phyloP scores from a whole-genome alignment of 1,140 invertebrate genomes.

The Caenorhabditis remanei region DNA sequence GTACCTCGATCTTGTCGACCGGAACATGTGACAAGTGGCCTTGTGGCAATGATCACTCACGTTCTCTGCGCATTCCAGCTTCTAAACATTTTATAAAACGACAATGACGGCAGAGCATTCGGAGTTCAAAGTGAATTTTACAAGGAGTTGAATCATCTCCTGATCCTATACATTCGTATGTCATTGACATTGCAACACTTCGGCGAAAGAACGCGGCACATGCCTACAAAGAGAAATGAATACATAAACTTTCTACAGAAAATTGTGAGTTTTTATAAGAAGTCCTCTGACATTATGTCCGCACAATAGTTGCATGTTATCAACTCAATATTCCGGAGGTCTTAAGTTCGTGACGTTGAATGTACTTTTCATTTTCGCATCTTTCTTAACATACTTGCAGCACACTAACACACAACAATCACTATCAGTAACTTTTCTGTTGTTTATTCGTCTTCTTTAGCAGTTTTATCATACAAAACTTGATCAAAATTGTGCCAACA shows the following conservation, averaged over 20 bases:
- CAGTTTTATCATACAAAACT: constrained; percentile 9
- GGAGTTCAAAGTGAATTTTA: constrained; percentile 63
- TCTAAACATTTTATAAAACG: constrained; percentile 64
- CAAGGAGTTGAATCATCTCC: constrained; percentile 48
- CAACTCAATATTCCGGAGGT: constrained; percentile 3
- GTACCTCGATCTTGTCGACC: constrained; percentile 1
- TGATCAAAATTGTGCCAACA: neutral
- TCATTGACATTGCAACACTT: constrained; percentile 66
- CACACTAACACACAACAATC: constrained; percentile 12
- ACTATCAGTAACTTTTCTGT: constrained; percentile 17
- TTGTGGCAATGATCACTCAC: constrained; percentile 54
- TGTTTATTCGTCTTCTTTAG: constrained; percentile 2
- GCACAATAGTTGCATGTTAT: too few species aligned
- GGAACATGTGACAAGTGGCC: constrained; percentile 46
- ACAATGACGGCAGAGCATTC: constrained; percentile 66
- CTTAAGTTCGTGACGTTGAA: neutral
- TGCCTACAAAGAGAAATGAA: constrained; percentile 38
- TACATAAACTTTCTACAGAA: neutral
- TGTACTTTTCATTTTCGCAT: constrained; percentile 26
- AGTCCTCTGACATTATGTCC: neutral
- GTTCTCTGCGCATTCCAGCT: constrained; percentile 64
- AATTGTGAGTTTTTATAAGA: neutral
- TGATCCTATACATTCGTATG: constrained; percentile 58
- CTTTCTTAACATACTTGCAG: neutral
- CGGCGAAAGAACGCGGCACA: constrained; percentile 66